Percentiles rank a stretch among this genome's conserved stretches.
Evolutionary conservation across 2,113 vertebrate species (phyloP).

Genomic region (Melozone crissalis): DNA sequence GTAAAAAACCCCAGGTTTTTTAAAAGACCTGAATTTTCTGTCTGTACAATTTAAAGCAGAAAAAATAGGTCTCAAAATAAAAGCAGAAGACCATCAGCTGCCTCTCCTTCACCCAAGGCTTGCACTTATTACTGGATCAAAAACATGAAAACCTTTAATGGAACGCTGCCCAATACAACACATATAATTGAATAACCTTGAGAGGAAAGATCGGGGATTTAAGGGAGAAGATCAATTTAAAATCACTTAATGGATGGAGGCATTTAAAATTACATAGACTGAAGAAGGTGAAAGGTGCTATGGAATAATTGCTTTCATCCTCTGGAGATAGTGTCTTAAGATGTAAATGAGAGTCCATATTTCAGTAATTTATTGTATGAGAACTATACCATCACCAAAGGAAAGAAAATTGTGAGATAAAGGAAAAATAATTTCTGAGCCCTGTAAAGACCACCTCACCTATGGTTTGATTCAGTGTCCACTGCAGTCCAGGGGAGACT

Average conservation of each 20-base stretch:
- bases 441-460: not conserved
- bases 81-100: not conserved
- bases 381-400: not conserved
- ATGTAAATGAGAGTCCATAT: constrained; percentile 45
- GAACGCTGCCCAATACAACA: constrained; percentile 4
- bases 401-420: not conserved
- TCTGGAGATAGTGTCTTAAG: constrained; percentile 36
- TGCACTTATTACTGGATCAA: constrained; percentile 11
- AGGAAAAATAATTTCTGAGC: not conserved
- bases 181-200: constrained; percentile 62
- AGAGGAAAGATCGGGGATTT: constrained; percentile 44
- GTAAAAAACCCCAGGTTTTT: not conserved
- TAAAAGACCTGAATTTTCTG: not conserved
- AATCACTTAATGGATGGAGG: constrained; percentile 54
- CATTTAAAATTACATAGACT: constrained; percentile 57
- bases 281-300: constrained; percentile 60
- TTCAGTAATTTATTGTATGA: not conserved
- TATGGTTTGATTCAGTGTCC: not conserved
- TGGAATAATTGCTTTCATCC: constrained; percentile 52
- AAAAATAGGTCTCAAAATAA: not conserved
- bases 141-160: constrained; percentile 12
- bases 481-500: not conserved
- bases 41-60: not conserved
- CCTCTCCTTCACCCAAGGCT: not conserved
- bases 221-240: constrained; percentile 58